These are phyloP conservation scores for Sipha maydis DNA, from an alignment of 2,888 invertebrate species.

Conservation along the genomic window DNA sequence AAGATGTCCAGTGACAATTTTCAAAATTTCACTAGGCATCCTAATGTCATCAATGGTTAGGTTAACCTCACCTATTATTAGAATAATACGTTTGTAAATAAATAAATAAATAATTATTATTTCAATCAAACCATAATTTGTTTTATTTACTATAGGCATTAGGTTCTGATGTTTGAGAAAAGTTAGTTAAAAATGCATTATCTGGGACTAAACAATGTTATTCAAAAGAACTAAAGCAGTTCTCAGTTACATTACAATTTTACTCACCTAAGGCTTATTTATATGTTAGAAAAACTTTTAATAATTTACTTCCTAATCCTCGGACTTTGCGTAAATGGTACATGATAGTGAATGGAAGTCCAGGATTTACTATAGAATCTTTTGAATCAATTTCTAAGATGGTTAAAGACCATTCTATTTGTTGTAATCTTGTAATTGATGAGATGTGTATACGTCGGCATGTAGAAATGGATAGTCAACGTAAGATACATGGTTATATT, in stretches of 20 bases:
- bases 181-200: constrained; percentile 22
- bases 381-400: constrained; percentile 33
- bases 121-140: background rate
- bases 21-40: no score
- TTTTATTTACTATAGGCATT: constrained; percentile 24
- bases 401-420: constrained; percentile 24
- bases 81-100: background rate
- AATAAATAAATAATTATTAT: constrained; percentile 8
- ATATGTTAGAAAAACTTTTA: constrained; percentile 31
- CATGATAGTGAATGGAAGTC: constrained; percentile 34
- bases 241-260: constrained; percentile 29
- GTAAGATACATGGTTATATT: background rate
- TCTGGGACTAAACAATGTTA: constrained; percentile 17
- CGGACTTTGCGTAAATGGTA: constrained; percentile 39
- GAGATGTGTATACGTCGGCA: constrained; percentile 7
- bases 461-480: constrained; percentile 25
- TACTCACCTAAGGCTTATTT: constrained; percentile 26
- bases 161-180: constrained; percentile 30
- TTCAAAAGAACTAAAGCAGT: constrained; percentile 28
- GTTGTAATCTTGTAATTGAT: constrained; percentile 31
- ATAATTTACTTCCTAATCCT: constrained; percentile 13
- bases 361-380: constrained; percentile 38
- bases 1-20: no score
- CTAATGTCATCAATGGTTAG: no score
- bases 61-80: no score